Percentiles rank a stretch among this genome's conserved stretches.
Evolutionary conservation across 2,888 invertebrate species (phyloP).

Genomic region (Monopis laevigella): DNA sequence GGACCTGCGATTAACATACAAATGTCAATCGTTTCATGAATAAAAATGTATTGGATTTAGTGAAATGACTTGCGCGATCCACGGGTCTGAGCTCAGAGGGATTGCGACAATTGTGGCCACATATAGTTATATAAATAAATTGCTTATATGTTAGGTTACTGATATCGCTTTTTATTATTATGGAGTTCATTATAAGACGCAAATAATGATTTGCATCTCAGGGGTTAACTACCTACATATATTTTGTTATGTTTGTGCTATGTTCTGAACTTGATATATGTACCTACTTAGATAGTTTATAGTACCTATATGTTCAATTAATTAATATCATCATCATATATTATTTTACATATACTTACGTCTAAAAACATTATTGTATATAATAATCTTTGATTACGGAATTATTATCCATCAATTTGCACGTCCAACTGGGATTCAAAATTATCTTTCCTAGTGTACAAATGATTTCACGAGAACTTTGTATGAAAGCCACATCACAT

Average conservation of each 20-base stretch:
- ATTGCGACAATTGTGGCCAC: constrained; percentile 1
- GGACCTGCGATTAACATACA: constrained; percentile 66
- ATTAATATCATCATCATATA: too few species aligned
- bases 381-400: too few species aligned
- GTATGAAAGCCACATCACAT: constrained; percentile 6
- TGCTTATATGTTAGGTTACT: constrained; percentile 2
- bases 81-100: constrained; percentile 16
- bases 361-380: too few species aligned
- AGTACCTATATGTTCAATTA: too few species aligned
- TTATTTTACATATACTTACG: too few species aligned
- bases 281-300: too few species aligned
- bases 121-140: constrained; percentile 8
- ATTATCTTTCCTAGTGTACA: constrained; percentile 2
- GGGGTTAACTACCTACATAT: too few species aligned
- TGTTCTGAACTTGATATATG: too few species aligned
- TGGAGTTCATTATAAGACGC: constrained; percentile 5
- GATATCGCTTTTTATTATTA: constrained; percentile 4
- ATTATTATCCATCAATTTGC: too few species aligned
- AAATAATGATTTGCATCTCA: too few species aligned
- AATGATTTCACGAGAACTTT: constrained; percentile 8
- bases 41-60: constrained; percentile 68
- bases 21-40: constrained; percentile 68
- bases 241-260: too few species aligned
- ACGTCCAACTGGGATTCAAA: too few species aligned
- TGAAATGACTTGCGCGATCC: constrained; percentile 54